Conservation (phyloP, 2,113 vertebrate genomes). For the Anser brachyrhynchus region DNA sequence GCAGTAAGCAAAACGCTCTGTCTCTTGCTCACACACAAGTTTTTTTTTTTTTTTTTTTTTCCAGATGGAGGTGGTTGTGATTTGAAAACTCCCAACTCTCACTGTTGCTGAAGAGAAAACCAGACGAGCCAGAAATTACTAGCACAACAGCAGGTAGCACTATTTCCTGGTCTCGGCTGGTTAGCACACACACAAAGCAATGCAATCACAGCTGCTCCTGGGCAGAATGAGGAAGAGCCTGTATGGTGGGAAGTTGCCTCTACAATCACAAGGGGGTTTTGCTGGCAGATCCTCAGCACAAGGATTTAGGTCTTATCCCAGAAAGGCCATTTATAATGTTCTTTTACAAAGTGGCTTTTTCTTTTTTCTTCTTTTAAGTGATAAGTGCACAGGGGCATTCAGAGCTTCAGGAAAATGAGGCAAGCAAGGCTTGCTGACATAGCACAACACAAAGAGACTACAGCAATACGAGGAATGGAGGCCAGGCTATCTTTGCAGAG, state of each 20-base stretch:
- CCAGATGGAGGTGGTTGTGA: neutral
- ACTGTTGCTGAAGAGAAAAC: neutral
- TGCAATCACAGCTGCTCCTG: neutral
- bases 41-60: neutral
- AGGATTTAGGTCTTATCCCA: neutral
- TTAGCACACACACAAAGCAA: neutral
- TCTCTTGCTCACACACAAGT: neutral
- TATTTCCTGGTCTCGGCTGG: neutral
- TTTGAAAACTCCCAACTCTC: neutral
- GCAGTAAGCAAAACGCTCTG: neutral
- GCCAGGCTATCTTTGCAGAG: neutral
- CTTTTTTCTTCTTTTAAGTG: neutral
- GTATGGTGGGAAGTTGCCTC: rapidly evolving
- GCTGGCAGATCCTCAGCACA: neutral
- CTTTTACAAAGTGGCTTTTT: neutral
- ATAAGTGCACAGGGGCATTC: neutral
- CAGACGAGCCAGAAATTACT: neutral
- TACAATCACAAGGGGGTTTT: rapidly evolving
- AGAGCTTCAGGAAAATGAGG: neutral
- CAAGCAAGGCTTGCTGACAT: neutral
- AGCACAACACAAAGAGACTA: neutral
- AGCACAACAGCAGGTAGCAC: neutral
- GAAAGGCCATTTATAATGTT: neutral
- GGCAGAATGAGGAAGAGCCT: neutral
- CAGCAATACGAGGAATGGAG: neutral